Base-by-base conservation (phyloP, 2,888 invertebrate species). In the Dasysyrphus tricinctus region DNA sequence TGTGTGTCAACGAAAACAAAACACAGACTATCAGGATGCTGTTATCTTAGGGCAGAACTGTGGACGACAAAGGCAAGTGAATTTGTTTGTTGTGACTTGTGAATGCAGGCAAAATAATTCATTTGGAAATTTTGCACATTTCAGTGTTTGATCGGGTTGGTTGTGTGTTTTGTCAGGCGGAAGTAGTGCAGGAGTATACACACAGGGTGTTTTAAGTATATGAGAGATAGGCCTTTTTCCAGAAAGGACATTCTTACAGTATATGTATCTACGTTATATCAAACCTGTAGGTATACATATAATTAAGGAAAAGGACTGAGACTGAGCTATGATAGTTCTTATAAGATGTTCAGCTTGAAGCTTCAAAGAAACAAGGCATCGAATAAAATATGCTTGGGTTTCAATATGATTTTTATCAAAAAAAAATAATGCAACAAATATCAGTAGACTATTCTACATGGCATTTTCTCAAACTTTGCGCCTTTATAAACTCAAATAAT, bases 51-150 rank as follows among this genome's bases (percentile, higher is more conserved):
- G 81, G 49, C 44, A 34, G 37, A 54, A 59, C 65, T n/a, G 12
- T 67, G 39, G 8, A 74, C 11, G 16, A 14, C 67, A 32, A 57
- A 34, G 57, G 14, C 61, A 61, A 76, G 76, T 75, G 79, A 63
- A 70, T 79, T 76, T 67, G 49, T 34, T 65, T 47, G 63, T 29
- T 19, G 59, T 70, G 56, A 74, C 44, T 29, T 19, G 59, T 70
- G 56, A 74, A 42, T 80, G 74, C 70, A 59, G 74, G 51, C 32
- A 44, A 51, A 85, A 80, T 81, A 85, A 78, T 77, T 85, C 74
- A 85, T 85, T 47, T 57, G 77, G 77, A 81, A 85, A 81, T 80
- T 24, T 73, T 80, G 80, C 76, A 84, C 63, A 76, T 67, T 75
- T 72, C 80, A 77, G 73, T 85, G 80, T 80, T 77, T 73, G 73